A percentile compares a stretch with the other conserved stretches of the same genome.
Evolutionary conservation across 1,140 invertebrate genomes (phyloP).

Genomic region (Anastrepha obliqua): DNA sequence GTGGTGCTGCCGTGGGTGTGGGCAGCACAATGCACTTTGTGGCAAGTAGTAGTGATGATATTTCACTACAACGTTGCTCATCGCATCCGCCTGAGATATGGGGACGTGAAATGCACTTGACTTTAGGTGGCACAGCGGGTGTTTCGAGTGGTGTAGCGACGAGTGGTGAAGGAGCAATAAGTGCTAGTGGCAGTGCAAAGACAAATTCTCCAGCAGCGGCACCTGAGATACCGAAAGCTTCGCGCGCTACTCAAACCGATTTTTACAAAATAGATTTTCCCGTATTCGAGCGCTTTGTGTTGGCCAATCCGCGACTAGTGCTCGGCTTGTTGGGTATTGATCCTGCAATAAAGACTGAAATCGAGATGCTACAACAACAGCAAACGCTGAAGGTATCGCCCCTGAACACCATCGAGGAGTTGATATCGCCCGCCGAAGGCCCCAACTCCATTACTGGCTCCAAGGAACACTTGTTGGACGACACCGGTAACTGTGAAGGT

Average conservation of each 20-base stretch:
- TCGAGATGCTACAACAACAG: constrained; percentile 70
- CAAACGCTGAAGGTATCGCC: constrained; percentile 69
- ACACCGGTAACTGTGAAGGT: neutral
- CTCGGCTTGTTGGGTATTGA: constrained; percentile 71
- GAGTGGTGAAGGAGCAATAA: neutral
- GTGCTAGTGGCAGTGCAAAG: neutral
- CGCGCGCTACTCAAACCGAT: constrained; percentile 69
- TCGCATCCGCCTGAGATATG: constrained; percentile 88
- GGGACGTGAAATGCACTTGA: constrained; percentile 67
- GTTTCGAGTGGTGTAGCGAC: neutral
- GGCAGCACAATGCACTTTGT: constrained; percentile 62
- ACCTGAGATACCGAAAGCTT: constrained; percentile 28
- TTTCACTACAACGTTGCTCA: constrained; percentile 78
- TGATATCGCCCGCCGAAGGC: constrained; percentile 64
- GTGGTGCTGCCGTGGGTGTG: constrained; percentile 56
- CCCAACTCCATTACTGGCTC: constrained; percentile 58
- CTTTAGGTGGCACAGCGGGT: neutral
- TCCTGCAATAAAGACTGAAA: constrained; percentile 68
- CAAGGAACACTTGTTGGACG: constrained; percentile 60
- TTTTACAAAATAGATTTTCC: constrained; percentile 71
- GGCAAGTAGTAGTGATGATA: constrained; percentile 56
- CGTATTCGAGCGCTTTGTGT: constrained; percentile 69
- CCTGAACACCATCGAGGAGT: constrained; percentile 70
- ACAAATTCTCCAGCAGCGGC: neutral
- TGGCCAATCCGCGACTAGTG: constrained; percentile 71